Evolutionary conservation across 2,888 invertebrate species (phyloP), one percentile per base, ranked within the genome.

Genomic region (Lepidochrysops patricia): DNA sequence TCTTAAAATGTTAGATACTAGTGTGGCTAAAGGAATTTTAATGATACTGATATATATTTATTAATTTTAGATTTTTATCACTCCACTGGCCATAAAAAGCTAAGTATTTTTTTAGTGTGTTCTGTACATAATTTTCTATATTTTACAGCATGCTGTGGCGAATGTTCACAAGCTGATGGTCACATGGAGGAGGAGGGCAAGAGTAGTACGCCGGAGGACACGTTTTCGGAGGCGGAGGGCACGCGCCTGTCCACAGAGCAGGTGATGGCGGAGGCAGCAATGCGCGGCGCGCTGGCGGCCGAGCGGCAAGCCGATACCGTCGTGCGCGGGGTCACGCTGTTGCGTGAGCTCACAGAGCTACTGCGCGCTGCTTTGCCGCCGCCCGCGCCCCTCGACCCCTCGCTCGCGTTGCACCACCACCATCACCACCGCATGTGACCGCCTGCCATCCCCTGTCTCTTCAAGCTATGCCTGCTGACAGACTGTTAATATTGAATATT

Each of bases 311-410:
- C 85, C 43, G 87, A 85, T 72, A 80, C 85, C 57, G 84, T 79
- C 15, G 65, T 74, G 48, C 76, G 75, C 70, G 78, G 71, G 57
- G 81, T 80, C 60, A 74, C 76, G 57, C 67, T 81, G 64, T 72
- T 84, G 66, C 76, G 83, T 60, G 82, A 83, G 60, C 74, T 83
- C 63, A 70, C 83, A 68, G 64, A 72, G 15, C 93, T 95, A 57
- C 83, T 79, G 62, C 90, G 89, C 6, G 95, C 94, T 56, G 91
- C 86, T 58, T 77, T 77, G 4, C 79, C 80, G 0, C 94, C 95
- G 70, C 65, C 67, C 13, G 69, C 71, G 66, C 71, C 62, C 26
- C 57, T 58, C 71, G 63, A 64, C 57, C 67, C 94, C 73, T 63
- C 69, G 15, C 67, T 64, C 23, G 66, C 66, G 26, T 66, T 68